Evolutionary conservation across 2,888 invertebrate genomes (phyloP).

Genomic region (Eupsilia transversa): DNA sequence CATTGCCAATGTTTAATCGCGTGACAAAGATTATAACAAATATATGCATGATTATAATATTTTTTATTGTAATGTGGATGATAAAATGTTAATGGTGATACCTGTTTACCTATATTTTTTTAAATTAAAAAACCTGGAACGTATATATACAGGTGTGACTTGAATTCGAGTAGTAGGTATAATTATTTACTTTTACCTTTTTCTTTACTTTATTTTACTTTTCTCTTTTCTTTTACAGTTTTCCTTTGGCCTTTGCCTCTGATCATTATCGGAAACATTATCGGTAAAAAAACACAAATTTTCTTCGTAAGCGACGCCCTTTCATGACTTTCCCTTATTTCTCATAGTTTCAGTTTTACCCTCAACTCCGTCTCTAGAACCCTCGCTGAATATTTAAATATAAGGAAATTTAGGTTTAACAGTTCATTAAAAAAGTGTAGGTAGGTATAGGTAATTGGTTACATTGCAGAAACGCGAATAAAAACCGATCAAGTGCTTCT

Average conservation of each 20-base stretch:
- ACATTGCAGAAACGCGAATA: not conserved
- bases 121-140: not conserved
- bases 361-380: not conserved
- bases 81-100: not conserved
- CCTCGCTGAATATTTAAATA: not conserved
- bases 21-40: not conserved
- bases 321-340: constrained; percentile 8
- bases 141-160: not conserved
- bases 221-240: constrained; percentile 6
- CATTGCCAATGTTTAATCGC: constrained; percentile 21
- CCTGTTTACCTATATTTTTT: not conserved
- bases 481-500: no score
- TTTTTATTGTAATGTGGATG: constrained; percentile 10
- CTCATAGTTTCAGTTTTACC: not conserved
- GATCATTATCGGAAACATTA: constrained; percentile 20
- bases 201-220: not conserved
- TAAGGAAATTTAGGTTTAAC: not conserved
- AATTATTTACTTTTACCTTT: not conserved
- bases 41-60: not conserved
- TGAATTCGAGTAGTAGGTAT: not conserved
- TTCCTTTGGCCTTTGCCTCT: constrained; percentile 20
- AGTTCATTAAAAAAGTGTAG: no score
- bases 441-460: not conserved
- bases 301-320: not conserved
- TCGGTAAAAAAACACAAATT: constrained; percentile 9